Evolutionary conservation across 2,113 vertebrate genomes (phyloP), one percentile per base, ranked within the genome.

Genomic region (Kryptolebias marmoratus): DNA sequence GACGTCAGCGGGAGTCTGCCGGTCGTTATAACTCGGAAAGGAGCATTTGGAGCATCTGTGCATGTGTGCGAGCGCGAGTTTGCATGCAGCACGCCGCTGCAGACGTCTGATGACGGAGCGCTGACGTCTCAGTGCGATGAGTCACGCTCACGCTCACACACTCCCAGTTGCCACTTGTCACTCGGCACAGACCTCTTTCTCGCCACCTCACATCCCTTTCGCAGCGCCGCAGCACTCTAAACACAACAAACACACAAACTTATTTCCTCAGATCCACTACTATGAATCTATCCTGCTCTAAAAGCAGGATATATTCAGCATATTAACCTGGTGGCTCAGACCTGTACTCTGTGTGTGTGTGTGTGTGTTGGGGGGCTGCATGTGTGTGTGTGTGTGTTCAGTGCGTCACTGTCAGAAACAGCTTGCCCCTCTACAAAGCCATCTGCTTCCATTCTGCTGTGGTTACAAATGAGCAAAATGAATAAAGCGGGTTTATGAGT

Each of bases 41-140:
- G 73, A 75, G 72, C 74, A 76, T 73, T 71, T 70, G 75, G 12
- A 68, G 47, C 77, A 10, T 67, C 32, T 52, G 58, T 75, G 30
- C 58, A 52, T 63, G 47, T 64, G 48, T 71, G 53, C 27, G 27
- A 36, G 56, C 57, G 30, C 61, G 63, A 53, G 66, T 58, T 55
- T 67, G 49, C 12, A 28, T 60, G 70, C 50, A 45, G 77, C 53
- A 48, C 36, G 71, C 75, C 75, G 73, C 66, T 73, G 68, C 82
- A 82, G 80, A 88, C 75, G 49, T 57, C 73, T 64, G 87, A 85
- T 91, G 89, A 93, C 86, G 86, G 10, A 64, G 75, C 53, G n/a
- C 67, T 93, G 92, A 92, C 90, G 92, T 92, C 87, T 87, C 73
- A 39, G 22, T 14, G 9, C 68, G 80, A 87, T 93, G 90, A 91